Evolutionary conservation across 1,140 invertebrate genomes (phyloP).

Genomic region (Ectropis grisescens): DNA sequence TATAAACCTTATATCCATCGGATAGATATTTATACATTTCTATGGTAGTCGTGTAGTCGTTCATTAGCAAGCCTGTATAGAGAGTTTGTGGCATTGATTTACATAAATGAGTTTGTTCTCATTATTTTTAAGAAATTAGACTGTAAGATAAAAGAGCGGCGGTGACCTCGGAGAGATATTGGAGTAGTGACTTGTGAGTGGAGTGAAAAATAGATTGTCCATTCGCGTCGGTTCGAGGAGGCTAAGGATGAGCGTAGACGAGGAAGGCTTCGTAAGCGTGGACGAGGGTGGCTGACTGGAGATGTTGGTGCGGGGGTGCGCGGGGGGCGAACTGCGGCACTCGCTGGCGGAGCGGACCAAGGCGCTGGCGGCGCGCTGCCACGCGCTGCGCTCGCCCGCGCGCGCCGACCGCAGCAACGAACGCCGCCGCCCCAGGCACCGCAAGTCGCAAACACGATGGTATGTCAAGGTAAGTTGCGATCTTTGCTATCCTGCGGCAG

Average conservation of each 20-base stretch:
- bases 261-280: slow-evolving; percentile 11
- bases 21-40: too few relatives aligned
- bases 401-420: slow-evolving; percentile 38
- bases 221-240: too few relatives aligned
- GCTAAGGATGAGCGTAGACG: slow-evolving; percentile 15
- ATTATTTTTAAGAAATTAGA: too few relatives aligned
- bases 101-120: too few relatives aligned
- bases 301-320: slow-evolving; percentile 57
- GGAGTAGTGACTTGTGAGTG: too few relatives aligned
- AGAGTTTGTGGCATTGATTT: too few relatives aligned
- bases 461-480: slow-evolving; percentile 60
- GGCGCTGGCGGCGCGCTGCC: slow-evolving; percentile 52
- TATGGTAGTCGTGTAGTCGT: too few relatives aligned
- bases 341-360: slow-evolving; percentile 60
- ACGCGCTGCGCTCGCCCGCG: slow-evolving; percentile 50
- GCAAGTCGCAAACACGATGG: slow-evolving; percentile 58
- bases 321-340: slow-evolving; percentile 49
- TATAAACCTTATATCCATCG: too few relatives aligned
- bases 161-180: too few relatives aligned
- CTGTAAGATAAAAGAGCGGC: too few relatives aligned
- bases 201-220: too few relatives aligned
- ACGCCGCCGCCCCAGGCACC: slow-evolving; percentile 37
- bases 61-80: too few relatives aligned
- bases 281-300: slow-evolving; percentile 26
- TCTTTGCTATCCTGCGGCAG: slow-evolving; percentile 5